A percentile compares a stretch with the other conserved stretches of the same genome.
These are phyloP conservation scores for Cryptophagus acutangulus DNA, from an alignment of 2,888 invertebrate species.

Conservation along the genomic window DNA sequence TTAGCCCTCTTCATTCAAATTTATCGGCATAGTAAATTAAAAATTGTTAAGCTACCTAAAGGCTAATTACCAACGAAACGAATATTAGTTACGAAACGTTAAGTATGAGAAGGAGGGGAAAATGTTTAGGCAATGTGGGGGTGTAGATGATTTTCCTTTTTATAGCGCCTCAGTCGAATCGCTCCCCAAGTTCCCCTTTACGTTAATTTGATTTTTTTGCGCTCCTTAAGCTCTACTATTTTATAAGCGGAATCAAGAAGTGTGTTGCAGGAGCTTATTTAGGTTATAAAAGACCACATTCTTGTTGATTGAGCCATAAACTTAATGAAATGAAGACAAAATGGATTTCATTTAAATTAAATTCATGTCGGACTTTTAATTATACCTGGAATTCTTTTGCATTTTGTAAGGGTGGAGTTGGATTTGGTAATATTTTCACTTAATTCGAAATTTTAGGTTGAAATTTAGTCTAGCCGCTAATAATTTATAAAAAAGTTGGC, in stretches of 20 bases:
- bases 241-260: slow-evolving; percentile 33
- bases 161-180: slow-evolving; percentile 20
- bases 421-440: no score
- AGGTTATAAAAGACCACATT: slow-evolving; percentile 38
- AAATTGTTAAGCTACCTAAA: slow-evolving; percentile 31
- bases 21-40: slow-evolving; percentile 27
- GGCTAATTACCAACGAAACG: slow-evolving; percentile 41
- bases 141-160: slow-evolving; percentile 17
- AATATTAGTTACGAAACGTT: slow-evolving; percentile 45
- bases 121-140: no score
- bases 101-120: slow-evolving; percentile 27
- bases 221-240: slow-evolving; percentile 32
- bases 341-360: slow-evolving; percentile 31
- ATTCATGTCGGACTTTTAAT: slow-evolving; percentile 16
- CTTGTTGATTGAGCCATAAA: slow-evolving; percentile 40
- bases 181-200: slow-evolving; percentile 15
- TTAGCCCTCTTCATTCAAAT: slow-evolving; percentile 24
- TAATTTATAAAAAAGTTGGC: no score
- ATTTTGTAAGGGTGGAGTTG: not conserved
- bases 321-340: slow-evolving; percentile 37
- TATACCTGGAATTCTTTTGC: slow-evolving; percentile 3
- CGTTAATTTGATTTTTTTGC: slow-evolving; percentile 20
- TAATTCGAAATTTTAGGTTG: no score
- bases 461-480: no score
- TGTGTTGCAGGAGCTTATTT: slow-evolving; percentile 37